These are phyloP conservation scores for Poliocrania exsul DNA, from an alignment of 2,797 vertebrate genomes.

Conservation along the genomic window DNA sequence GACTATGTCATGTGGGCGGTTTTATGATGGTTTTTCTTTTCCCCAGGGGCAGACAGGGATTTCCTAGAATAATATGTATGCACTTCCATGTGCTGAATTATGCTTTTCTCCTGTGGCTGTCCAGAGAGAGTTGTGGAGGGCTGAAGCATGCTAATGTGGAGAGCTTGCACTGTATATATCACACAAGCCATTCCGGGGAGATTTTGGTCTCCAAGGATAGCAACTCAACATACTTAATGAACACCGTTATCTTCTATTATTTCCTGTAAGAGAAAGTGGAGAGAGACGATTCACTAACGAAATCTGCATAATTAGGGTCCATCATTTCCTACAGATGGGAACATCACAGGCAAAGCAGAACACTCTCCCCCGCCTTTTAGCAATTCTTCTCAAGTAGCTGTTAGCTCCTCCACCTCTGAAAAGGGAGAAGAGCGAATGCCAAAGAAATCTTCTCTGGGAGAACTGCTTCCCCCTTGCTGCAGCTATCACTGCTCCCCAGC, in stretches of 20 bases:
- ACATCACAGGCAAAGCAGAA: slow-evolving; percentile 39
- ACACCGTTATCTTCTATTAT: slow-evolving; percentile 29
- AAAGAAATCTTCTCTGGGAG: neutral
- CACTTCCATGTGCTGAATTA: neutral
- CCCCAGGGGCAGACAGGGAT: neutral
- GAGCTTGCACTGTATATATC: neutral
- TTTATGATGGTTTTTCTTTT: neutral
- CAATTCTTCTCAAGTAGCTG: slow-evolving; percentile 49
- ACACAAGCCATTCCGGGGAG: neutral
- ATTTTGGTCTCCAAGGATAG: slow-evolving; percentile 18
- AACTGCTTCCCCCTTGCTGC: neutral
- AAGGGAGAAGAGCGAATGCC: neutral
- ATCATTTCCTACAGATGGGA: slow-evolving; percentile 59
- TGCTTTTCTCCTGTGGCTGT: slow-evolving; percentile 17
- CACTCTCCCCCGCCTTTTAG: neutral
- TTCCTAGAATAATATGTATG: neutral
- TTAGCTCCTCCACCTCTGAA: slow-evolving; percentile 11
- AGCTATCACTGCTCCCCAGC: neutral
- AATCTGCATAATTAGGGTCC: slow-evolving; percentile 65
- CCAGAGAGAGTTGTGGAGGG: neutral
- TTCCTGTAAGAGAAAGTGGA: slow-evolving; percentile 48
- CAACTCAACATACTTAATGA: slow-evolving; percentile 53
- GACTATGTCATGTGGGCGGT: neutral
- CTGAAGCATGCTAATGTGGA: neutral
- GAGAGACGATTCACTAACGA: slow-evolving; percentile 49